Base-by-base conservation (phyloP, 2,888 invertebrate species). In the Scrobipalpa atriplicella region DNA sequence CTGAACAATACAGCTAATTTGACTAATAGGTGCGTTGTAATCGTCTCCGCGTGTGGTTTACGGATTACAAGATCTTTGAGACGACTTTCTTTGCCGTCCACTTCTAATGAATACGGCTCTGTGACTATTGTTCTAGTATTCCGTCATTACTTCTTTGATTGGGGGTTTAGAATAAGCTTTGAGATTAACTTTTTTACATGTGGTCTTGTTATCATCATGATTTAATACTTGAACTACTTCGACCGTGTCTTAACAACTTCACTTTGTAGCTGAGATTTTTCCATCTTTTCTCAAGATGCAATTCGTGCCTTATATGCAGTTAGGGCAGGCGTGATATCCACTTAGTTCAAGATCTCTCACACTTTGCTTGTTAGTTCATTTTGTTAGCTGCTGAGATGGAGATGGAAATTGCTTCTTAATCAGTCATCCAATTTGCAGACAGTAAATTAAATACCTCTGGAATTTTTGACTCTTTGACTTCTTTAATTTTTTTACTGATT, bases 21-120 rank as follows among this genome's bases (percentile, higher is more conserved):
- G 92, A 91, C 92, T 92, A 92, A 92, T 92, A 90, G 91, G 87
- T 89, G 89, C 90, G 84, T 88, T 87, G 92, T 91, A 92, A 92
- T 92, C 89, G 84, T 90, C 91, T 83, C 88, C 82, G 89, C 91
- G 92, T 92, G 92, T 90, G 92, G 92, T 83, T 88, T 83, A 85
- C 84, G 92, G 91, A 91, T 91, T 90, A 91, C 84, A 80, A 80
- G 83, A 83, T 83, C 80, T 77, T 83, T 83, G 81, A 80, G 84
- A 75, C n/a, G n/a, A n/a, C 83, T 81, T 78, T 82, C 82, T 79
- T 80, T 78, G 80, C 80, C 76, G 73, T 77, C 79, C 66, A 76
- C 72, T 76, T 73, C 80, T 90, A 90, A 90, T 90, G 86, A 90
- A 86, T 85, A 81, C 76, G 77, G 82, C 82, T 84, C 83, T 78